Percentiles rank a stretch among this genome's conserved stretches.
phyloP scores from a whole-genome alignment of 2,888 invertebrate species.

The Ormyrus labotus region DNA sequence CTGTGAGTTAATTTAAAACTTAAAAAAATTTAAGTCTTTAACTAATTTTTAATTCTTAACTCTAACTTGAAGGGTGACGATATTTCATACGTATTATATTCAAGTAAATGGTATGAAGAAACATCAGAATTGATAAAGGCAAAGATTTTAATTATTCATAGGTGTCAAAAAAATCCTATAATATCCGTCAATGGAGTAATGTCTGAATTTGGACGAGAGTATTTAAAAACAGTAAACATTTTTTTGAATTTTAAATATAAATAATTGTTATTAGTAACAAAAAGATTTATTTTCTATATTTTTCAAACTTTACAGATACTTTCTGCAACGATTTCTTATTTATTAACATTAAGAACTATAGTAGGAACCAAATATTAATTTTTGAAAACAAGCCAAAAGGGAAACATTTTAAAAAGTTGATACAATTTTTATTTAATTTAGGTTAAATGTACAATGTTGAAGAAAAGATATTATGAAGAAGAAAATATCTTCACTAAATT shows the following conservation, averaged over 20 bases:
- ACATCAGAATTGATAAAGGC: background rate
- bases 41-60: too few relatives aligned
- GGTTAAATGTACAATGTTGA: too few relatives aligned
- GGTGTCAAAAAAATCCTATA: conserved; percentile 30
- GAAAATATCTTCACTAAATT: too few relatives aligned
- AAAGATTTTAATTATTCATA: conserved; percentile 26
- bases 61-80: background rate
- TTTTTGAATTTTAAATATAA: background rate
- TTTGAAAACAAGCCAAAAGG: too few relatives aligned
- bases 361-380: too few relatives aligned
- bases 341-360: conserved; percentile 28
- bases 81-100: conserved; percentile 9
- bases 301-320: conserved; percentile 25
- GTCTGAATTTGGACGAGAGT: conserved; percentile 24
- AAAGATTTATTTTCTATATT: background rate
- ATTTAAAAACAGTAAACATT: conserved; percentile 18
- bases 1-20: conserved; percentile 5
- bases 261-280: background rate
- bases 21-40: too few relatives aligned
- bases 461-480: too few relatives aligned
- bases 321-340: conserved; percentile 29
- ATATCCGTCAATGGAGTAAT: conserved; percentile 39
- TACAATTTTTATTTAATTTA: too few relatives aligned
- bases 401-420: too few relatives aligned
- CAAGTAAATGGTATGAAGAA: conserved; percentile 20